Evolutionary conservation across 2,888 invertebrate species (phyloP).

Genomic region (Drosophila eohydei): DNA sequence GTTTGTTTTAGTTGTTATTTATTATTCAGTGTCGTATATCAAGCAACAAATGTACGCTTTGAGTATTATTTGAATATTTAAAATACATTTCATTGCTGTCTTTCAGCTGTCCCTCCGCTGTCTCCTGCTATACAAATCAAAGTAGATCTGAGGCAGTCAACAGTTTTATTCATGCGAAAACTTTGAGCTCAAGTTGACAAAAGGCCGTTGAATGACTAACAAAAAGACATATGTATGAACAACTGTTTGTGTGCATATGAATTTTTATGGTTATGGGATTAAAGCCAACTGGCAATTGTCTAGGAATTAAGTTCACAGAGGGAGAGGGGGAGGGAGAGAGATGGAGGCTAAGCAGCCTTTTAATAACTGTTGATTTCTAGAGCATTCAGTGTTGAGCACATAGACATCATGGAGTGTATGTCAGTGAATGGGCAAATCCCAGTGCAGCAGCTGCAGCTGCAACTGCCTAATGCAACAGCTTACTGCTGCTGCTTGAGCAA

Average conservation of each 20-base stretch:
- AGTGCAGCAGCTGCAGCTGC: slow-evolving; percentile 43
- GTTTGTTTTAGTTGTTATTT: background rate
- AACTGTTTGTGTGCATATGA: background rate
- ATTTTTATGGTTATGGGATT: slow-evolving; percentile 35
- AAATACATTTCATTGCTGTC: background rate
- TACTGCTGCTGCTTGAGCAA: slow-evolving; percentile 27
- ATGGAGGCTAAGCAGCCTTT: slow-evolving; percentile 19
- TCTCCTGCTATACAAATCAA: background rate
- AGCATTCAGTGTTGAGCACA: slow-evolving; percentile 50
- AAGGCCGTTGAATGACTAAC: background rate
- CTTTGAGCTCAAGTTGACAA: slow-evolving; percentile 15
- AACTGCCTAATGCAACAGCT: slow-evolving; percentile 68
- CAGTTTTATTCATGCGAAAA: slow-evolving; percentile 14
- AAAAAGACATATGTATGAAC: background rate
- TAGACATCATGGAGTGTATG: slow-evolving; percentile 47
- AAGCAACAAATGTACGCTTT: background rate
- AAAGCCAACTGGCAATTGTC: slow-evolving; percentile 36
- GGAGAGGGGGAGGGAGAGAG: background rate
- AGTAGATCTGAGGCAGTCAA: background rate
- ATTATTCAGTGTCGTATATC: background rate
- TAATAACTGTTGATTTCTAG: slow-evolving; percentile 36
- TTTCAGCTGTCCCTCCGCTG: background rate
- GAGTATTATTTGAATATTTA: background rate
- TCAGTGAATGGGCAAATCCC: slow-evolving; percentile 13
- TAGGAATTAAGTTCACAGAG: slow-evolving; percentile 29